phyloP scores from a whole-genome alignment of 2,888 invertebrate genomes.

The Melinopterus prodromus region DNA sequence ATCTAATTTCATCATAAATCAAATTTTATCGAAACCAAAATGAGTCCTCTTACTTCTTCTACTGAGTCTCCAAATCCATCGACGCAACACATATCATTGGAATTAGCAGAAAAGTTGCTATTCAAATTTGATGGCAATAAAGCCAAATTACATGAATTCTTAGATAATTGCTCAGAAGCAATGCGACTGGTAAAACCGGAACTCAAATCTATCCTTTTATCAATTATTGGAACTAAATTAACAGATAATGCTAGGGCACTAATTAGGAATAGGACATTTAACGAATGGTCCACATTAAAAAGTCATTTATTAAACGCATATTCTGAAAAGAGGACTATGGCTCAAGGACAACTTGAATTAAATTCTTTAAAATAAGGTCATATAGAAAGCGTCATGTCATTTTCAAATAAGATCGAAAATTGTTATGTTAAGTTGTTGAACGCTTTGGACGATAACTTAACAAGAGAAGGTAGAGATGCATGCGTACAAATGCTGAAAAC shows the following conservation, averaged over 20 bases:
- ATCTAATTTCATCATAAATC: too few relatives aligned
- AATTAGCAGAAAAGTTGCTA: slow-evolving; percentile 22
- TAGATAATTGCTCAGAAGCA: slow-evolving; percentile 31
- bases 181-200: slow-evolving; percentile 35
- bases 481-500: slow-evolving; percentile 45
- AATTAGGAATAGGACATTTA: slow-evolving; percentile 40
- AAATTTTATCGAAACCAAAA: too few relatives aligned
- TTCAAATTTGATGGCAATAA: slow-evolving; percentile 38
- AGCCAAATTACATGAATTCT: slow-evolving; percentile 32
- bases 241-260: slow-evolving; percentile 39
- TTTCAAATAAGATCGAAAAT: slow-evolving; percentile 47
- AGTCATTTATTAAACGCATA: slow-evolving; percentile 38
- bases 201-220: slow-evolving; percentile 34
- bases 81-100: background rate
- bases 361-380: slow-evolving; percentile 46
- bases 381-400: slow-evolving; percentile 45
- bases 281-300: slow-evolving; percentile 41
- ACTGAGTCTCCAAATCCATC: too few relatives aligned
- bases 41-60: too few relatives aligned
- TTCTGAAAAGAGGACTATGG: slow-evolving; percentile 45
- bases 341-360: slow-evolving; percentile 50
- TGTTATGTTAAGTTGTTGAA: slow-evolving; percentile 48
- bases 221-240: slow-evolving; percentile 43
- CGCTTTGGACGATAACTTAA: slow-evolving; percentile 40
- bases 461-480: slow-evolving; percentile 39